Evolutionary conservation across 2,113 vertebrate genomes (phyloP).

Genomic region (Mixornis gularis): DNA sequence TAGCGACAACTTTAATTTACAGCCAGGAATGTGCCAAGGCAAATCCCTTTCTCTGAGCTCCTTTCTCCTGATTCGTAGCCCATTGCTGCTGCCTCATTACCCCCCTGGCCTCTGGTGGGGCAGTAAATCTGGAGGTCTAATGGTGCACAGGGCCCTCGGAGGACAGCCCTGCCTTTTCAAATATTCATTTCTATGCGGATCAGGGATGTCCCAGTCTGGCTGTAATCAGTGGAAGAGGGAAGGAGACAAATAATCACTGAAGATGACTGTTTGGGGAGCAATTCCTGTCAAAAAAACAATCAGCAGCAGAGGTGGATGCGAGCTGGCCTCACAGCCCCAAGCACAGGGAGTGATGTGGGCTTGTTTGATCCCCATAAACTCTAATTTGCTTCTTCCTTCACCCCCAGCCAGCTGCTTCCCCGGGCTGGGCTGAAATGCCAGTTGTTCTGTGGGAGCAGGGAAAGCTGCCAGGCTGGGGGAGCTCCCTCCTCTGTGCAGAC

Average conservation of each 20-base stretch:
- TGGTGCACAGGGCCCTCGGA: conserved; percentile 32
- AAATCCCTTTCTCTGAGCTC: background rate
- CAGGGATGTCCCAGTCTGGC: conserved; percentile 50
- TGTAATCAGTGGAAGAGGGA: conserved; percentile 37
- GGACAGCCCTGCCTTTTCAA: conserved; percentile 29
- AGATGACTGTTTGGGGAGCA: conserved; percentile 40
- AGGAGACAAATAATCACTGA: conserved; percentile 53
- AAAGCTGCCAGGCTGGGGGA: background rate
- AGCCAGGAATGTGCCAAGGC: background rate
- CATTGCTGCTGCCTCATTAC: conserved; percentile 16
- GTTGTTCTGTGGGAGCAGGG: background rate
- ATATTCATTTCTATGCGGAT: conserved; percentile 66
- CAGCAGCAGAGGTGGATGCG: conserved; percentile 12
- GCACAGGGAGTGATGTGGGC: conserved; percentile 12
- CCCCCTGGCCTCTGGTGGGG: background rate
- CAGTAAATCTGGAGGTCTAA: conserved; percentile 53
- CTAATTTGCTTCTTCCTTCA: conserved; percentile 24
- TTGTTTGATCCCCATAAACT: conserved; percentile 5
- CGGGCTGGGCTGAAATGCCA: background rate
- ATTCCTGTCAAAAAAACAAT: conserved; percentile 46
- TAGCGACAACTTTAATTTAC: background rate
- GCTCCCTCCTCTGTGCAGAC: background rate
- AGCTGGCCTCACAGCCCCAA: conserved; percentile 1
- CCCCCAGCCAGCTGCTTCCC: conserved; percentile 35
- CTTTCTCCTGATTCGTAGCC: background rate